These are phyloP conservation scores for Zaprionus ghesquierei DNA, from an alignment of 1,140 invertebrate genomes.

Conservation along the genomic window DNA sequence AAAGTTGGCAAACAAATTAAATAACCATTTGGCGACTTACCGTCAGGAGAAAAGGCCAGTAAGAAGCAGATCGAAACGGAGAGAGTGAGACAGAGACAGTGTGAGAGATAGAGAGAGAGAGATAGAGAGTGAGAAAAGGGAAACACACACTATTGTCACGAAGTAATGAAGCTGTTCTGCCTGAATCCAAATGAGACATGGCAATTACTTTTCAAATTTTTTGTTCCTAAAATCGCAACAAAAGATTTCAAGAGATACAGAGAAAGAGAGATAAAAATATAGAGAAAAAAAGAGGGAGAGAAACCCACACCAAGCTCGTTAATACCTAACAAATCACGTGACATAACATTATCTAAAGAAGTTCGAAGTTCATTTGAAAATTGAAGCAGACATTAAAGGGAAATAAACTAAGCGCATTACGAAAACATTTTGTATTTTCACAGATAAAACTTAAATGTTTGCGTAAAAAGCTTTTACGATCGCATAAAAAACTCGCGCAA, in stretches of 20 bases:
- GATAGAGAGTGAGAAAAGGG: neutral
- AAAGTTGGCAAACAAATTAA: constrained; percentile 36
- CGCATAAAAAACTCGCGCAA: no score
- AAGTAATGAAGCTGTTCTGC: neutral
- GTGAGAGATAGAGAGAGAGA: neutral
- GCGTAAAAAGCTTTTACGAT: no score
- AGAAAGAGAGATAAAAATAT: neutral
- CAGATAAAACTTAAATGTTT: no score
- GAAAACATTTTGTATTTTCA: no score
- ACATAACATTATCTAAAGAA: neutral
- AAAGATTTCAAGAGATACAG: neutral
- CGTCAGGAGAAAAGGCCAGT: neutral
- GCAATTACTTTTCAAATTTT: neutral
- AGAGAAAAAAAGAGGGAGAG: no score
- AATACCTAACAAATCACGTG: neutral
- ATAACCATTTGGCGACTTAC: constrained; percentile 27
- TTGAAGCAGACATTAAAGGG: neutral
- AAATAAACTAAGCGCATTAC: neutral
- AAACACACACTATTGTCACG: neutral
- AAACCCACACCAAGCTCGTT: no score
- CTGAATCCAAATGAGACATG: neutral
- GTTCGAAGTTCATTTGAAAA: neutral
- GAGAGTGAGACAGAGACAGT: neutral
- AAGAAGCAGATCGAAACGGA: neutral
- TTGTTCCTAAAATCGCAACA: neutral